These are phyloP conservation scores for Euphonia xanthogaster DNA, from an alignment of 2,797 vertebrate genomes.

Conservation along the genomic window DNA sequence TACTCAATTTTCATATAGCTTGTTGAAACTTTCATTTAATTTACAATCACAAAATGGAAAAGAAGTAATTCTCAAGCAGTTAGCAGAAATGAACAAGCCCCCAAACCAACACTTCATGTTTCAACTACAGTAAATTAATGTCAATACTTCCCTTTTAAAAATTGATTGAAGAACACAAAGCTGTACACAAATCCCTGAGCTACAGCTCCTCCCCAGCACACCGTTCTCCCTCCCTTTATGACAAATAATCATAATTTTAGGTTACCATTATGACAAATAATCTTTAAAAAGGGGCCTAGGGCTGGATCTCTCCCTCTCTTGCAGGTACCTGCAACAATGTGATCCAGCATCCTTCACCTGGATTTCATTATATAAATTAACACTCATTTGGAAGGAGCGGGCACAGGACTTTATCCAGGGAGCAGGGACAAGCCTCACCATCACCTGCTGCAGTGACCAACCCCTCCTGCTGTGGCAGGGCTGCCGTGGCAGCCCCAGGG, in stretches of 20 bases:
- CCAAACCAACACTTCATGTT: neutral
- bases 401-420: neutral
- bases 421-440: neutral
- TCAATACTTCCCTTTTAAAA: neutral
- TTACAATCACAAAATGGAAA: neutral
- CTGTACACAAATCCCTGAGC: neutral
- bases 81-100: neutral
- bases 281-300: neutral
- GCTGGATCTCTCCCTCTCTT: neutral
- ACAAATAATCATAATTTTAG: neutral
- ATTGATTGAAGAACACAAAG: neutral
- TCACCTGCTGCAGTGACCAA: neutral
- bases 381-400: neutral
- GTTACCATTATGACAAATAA: neutral
- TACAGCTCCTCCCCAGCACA: neutral
- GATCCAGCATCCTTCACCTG: neutral
- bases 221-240: accelerated
- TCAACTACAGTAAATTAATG: neutral
- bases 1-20: neutral
- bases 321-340: neutral
- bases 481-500: neutral
- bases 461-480: neutral
- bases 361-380: too few species aligned
- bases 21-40: neutral
- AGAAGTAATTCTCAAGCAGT: neutral